A percentile compares a stretch with the other conserved stretches of the same genome.
These are phyloP conservation scores for Phycodurus eques DNA, from an alignment of 2,113 vertebrate genomes.

Conservation along the genomic window DNA sequence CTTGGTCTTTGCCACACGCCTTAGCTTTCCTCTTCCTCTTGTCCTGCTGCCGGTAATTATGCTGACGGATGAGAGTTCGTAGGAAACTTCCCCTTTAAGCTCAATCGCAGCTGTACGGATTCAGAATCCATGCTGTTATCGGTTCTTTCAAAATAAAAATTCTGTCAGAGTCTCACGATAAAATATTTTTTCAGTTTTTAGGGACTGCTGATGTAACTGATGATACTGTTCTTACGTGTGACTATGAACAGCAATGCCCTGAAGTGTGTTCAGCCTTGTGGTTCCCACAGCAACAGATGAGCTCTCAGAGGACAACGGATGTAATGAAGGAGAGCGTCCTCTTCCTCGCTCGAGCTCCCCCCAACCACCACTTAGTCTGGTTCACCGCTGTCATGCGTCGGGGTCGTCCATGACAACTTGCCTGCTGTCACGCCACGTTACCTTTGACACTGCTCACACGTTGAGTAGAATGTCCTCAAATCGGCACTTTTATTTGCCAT, in stretches of 20 bases:
- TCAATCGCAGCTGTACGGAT: too few relatives aligned
- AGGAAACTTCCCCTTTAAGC: too few relatives aligned
- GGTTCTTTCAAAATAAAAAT: too few relatives aligned
- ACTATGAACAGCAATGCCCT: not conserved
- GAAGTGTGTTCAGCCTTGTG: not conserved
- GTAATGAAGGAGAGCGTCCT: conserved; percentile 10
- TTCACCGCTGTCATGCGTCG: not conserved
- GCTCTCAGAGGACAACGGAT: conserved; percentile 54
- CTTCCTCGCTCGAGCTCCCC: not conserved
- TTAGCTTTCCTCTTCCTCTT: conserved; percentile 6
- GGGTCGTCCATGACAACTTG: not conserved
- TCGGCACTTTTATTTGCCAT: conserved; percentile 17
- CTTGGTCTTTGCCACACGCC: conserved; percentile 14
- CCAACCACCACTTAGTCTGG: not conserved
- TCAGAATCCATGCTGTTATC: too few relatives aligned
- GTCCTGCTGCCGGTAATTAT: not conserved
- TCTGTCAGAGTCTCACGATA: not conserved
- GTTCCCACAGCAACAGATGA: conserved; percentile 45
- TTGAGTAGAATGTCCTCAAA: conserved; percentile 17
- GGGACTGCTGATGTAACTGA: not conserved
- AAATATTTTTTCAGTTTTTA: not conserved
- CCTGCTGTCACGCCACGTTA: not conserved
- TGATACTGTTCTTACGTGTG: not conserved
- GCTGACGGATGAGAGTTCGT: not conserved
- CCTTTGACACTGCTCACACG: not conserved